These are phyloP conservation scores for Syrista parreyssii DNA, from an alignment of 2,888 invertebrate species.

Conservation along the genomic window DNA sequence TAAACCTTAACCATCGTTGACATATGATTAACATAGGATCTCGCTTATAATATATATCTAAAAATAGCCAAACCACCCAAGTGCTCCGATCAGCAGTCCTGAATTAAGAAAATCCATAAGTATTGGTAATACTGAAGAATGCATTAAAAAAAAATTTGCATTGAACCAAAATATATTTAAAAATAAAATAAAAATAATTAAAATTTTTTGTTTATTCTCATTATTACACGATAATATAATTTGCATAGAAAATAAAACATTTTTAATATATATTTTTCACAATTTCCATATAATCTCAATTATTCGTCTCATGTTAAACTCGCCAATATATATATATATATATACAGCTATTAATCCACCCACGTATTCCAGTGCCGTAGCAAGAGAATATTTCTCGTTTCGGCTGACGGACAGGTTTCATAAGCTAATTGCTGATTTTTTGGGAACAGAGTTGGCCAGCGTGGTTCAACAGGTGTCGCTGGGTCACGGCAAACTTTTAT, in stretches of 20 bases:
- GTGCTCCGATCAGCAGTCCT: background rate
- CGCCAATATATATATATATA: background rate
- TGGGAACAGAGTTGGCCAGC: slow-evolving; percentile 40
- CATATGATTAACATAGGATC: background rate
- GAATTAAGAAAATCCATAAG: background rate
- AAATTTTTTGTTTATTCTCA: no score
- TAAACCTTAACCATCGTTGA: background rate
- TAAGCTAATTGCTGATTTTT: slow-evolving; percentile 59
- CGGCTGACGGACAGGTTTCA: slow-evolving; percentile 57
- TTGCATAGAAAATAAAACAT: background rate
- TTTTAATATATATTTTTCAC: background rate
- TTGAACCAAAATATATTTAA: background rate
- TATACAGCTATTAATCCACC: background rate
- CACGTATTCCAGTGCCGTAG: slow-evolving; percentile 11
- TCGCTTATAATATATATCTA: background rate
- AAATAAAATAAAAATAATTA: no score
- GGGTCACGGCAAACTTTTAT: slow-evolving; percentile 64
- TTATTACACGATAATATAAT: no score
- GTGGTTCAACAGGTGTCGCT: slow-evolving; percentile 64
- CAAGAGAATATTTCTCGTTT: slow-evolving; percentile 44
- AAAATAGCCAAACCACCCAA: background rate
- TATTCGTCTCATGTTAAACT: background rate
- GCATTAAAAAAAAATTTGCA: background rate
- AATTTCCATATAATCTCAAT: background rate
- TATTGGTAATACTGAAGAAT: background rate